phyloP scores from a whole-genome alignment of 2,888 invertebrate genomes.

The Torymus texanus region DNA sequence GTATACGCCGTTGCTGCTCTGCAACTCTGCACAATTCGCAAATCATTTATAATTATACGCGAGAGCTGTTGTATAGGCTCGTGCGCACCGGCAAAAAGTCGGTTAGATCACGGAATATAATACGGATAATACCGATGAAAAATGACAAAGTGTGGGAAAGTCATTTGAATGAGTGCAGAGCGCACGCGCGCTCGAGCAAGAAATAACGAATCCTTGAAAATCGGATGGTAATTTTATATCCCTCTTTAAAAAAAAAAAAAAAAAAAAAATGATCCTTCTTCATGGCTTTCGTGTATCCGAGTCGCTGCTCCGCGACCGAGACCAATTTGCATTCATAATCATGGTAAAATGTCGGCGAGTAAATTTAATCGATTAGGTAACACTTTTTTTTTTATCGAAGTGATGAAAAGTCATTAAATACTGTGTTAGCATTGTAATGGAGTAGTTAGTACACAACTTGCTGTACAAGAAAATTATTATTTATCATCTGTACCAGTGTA shows the following conservation, averaged over 20 bases:
- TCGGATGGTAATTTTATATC: constrained; percentile 13
- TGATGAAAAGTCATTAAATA: too few relatives aligned
- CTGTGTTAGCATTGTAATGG: too few relatives aligned
- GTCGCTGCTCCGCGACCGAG: background rate
- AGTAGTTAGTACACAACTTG: too few relatives aligned
- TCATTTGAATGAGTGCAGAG: constrained; percentile 19
- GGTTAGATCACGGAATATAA: constrained; percentile 37
- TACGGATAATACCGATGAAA: constrained; percentile 36
- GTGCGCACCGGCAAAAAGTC: constrained; percentile 10
- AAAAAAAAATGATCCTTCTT: background rate
- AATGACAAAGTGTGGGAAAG: constrained; percentile 51
- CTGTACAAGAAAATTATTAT: too few relatives aligned
- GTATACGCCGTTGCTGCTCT: background rate
- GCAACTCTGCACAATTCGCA: constrained; percentile 5
- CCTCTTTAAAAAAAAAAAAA: background rate
- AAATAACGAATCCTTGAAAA: constrained; percentile 40
- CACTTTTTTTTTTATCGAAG: background rate
- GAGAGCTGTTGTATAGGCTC: background rate
- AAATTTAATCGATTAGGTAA: constrained; percentile 11
- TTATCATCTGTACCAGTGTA: too few relatives aligned
- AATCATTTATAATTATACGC: constrained; percentile 41
- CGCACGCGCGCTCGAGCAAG: background rate
- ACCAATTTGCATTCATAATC: constrained; percentile 14
- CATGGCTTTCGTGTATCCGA: background rate
- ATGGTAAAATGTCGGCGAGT: constrained; percentile 1